Evolutionary conservation across 2,888 invertebrate genomes (phyloP), one percentile per base, ranked within the genome.

Genomic region (Drosophila merina): DNA sequence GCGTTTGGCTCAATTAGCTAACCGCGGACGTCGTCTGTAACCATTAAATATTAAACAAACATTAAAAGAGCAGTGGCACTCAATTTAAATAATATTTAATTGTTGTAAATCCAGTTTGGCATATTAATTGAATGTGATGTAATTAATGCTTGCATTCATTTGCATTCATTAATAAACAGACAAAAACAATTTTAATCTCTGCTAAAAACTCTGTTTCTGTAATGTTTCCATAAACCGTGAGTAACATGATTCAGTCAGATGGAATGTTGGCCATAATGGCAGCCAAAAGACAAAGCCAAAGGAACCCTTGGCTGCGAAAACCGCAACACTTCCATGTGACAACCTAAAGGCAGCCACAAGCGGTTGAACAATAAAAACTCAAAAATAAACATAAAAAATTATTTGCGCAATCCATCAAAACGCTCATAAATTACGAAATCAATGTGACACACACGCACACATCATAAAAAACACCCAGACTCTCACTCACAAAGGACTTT

Each of bases 391-490:
- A 57, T 50, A 67, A 54, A 74, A 72, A 77, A 75, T 78, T 56
- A 71, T 81, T 76, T 74, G 69, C 57, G 63, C 74, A 79, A 76
- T 74, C 79, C 76, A 79, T 76, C 76, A 79, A 82, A 79, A 70
- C 57, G 63, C 55, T 57, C 69, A 69, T 72, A 71, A 81, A 75
- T 75, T 75, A 57, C 50, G 42, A 79, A 74, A 76, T 74, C 74
- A 79, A 75, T 68, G 71, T 45, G 64, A 58, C 42, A 69, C 75
- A 68, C 47, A 60, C 48, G 38, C 60, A 44, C 56, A 66, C 54
- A 55, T 48, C n/a, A 62, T 62, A 62, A 62, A 60, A 62, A 42
- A 26, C 47, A 25, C 58, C 56, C 45, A 50, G 47, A 33, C 42
- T 12, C 55, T n/a, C 14, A 14, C 36, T 36, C 12, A 5, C n/a